Evolutionary conservation across 1,140 invertebrate species (phyloP).

Genomic region (Thaumatotibia leucotreta): DNA sequence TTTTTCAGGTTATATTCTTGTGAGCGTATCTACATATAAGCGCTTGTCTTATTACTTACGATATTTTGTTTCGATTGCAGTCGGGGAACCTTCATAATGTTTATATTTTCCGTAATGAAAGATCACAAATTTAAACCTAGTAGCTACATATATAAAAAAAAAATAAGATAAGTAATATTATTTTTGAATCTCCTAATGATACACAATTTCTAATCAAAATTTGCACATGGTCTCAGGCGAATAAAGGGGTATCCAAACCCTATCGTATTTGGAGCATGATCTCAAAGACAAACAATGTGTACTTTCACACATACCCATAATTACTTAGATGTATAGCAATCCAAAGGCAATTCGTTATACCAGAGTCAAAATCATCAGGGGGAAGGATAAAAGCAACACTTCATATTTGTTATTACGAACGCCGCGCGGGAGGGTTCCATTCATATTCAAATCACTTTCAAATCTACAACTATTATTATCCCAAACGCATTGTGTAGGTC

Average conservation of each 20-base stretch:
- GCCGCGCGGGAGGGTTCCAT: conserved; percentile 68
- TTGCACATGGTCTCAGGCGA: neutral
- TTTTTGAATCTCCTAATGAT: neutral
- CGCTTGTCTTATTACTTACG: too few species aligned
- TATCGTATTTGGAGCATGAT: conserved; percentile 6
- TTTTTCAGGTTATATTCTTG: too few species aligned
- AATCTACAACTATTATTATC: conserved; percentile 76
- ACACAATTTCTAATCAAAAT: neutral
- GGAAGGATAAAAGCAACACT: conserved; percentile 62
- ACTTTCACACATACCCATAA: conserved; percentile 33
- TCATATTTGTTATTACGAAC: conserved; percentile 73
- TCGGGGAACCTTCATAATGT: too few species aligned
- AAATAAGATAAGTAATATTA: too few species aligned
- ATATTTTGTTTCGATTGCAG: too few species aligned
- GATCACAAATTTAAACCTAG: too few species aligned
- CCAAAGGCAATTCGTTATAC: conserved; percentile 57
- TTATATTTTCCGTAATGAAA: too few species aligned
- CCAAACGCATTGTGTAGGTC: conserved; percentile 63
- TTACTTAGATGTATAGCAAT: conserved; percentile 55
- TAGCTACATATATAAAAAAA: too few species aligned
- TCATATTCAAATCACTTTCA: conserved; percentile 74
- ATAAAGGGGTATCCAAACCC: neutral
- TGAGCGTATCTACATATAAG: too few species aligned
- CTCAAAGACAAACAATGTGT: conserved; percentile 13
- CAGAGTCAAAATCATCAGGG: conserved; percentile 67